phyloP scores from a whole-genome alignment of 2,113 vertebrate genomes.

The Merops nubicus region DNA sequence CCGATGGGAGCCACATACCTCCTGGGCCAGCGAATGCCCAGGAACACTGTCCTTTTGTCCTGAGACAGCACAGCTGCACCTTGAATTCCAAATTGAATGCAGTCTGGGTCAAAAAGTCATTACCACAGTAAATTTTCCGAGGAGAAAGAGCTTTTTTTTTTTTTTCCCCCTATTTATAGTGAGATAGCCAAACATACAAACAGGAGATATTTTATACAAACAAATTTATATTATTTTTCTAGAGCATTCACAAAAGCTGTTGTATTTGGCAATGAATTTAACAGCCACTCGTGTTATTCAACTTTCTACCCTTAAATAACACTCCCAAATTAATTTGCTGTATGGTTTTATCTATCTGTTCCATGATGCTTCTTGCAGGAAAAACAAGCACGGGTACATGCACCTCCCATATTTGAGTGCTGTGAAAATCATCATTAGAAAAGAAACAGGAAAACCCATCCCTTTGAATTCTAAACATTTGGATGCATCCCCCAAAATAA shows the following conservation, averaged over 20 bases:
- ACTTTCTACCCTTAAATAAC: conserved; percentile 35
- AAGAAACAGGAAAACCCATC: conserved; percentile 45
- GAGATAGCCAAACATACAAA: neutral
- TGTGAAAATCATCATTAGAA: neutral
- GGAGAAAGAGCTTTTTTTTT: neutral
- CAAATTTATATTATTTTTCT: neutral
- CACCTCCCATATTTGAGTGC: conserved; percentile 32
- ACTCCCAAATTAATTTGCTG: conserved; percentile 8
- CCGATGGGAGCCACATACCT: neutral
- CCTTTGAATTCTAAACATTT: no score
- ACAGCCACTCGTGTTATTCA: neutral
- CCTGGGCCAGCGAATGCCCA: neutral
- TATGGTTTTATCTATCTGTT: conserved; percentile 38
- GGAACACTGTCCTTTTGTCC: neutral
- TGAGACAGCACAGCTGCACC: neutral
- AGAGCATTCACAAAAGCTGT: neutral
- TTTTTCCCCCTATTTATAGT: neutral
- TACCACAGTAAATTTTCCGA: neutral
- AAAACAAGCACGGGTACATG: conserved; percentile 5
- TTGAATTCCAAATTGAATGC: neutral
- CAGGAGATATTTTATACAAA: neutral
- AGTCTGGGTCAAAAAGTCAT: neutral
- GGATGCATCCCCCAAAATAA: neutral
- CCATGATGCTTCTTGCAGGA: conserved; percentile 61
- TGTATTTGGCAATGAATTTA: conserved; percentile 18